Evolutionary conservation across 2,797 vertebrate genomes (phyloP).

Genomic region (Fratercula arctica): DNA sequence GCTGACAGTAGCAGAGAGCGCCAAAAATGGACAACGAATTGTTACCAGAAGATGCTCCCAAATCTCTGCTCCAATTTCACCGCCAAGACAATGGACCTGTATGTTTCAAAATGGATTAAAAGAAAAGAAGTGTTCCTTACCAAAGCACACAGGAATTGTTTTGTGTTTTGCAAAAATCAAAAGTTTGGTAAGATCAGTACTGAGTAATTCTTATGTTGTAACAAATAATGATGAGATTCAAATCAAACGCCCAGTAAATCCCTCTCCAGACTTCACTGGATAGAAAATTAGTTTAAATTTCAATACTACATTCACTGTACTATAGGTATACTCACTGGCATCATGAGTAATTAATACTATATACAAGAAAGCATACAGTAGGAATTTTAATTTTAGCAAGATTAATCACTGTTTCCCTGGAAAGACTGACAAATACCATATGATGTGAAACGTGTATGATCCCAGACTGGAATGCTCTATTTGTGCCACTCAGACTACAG

Average conservation of each 20-base stretch:
- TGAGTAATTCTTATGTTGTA: background rate
- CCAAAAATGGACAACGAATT: slow-evolving; percentile 77
- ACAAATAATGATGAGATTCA: background rate
- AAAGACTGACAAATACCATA: background rate
- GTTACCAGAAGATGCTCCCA: slow-evolving; percentile 80
- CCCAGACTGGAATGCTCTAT: background rate
- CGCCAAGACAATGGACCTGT: slow-evolving; percentile 77
- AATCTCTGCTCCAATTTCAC: slow-evolving; percentile 77
- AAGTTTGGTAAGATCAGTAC: background rate
- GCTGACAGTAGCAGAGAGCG: slow-evolving; percentile 78
- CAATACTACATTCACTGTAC: background rate
- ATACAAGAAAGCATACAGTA: background rate
- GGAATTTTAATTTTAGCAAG: background rate
- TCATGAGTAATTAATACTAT: background rate
- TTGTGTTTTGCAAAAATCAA: background rate
- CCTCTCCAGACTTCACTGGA: background rate
- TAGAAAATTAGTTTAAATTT: background rate
- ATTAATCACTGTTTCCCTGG: background rate
- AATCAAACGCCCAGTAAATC: background rate
- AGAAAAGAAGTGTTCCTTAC: background rate
- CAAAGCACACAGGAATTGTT: background rate
- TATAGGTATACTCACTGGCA: background rate
- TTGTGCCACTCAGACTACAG: background rate
- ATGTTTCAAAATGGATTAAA: background rate
- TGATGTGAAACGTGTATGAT: background rate